Evolutionary conservation across 2,797 vertebrate species (phyloP), one percentile per base, ranked within the genome.

Genomic region (Halcyon badia): DNA sequence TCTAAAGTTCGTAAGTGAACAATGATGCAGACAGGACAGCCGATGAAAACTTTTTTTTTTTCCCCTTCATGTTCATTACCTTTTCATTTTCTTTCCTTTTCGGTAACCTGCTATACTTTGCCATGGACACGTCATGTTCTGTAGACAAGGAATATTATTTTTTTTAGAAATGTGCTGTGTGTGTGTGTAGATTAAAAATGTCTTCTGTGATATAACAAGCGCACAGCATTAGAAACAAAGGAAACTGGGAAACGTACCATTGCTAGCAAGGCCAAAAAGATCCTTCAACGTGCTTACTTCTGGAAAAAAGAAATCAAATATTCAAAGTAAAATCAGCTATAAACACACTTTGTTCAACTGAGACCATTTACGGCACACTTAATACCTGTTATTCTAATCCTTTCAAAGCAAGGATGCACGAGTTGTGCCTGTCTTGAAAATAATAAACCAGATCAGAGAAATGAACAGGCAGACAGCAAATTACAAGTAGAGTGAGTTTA

Each of bases 211-310:
- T 19, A 48, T 8, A 88, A 82, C 22, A 94, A 56, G 65, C 10
- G 44, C n/a, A 73, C 9, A 41, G 13, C 31, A 87, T 75, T 19
- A 83, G 78, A 93, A 85, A 87, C 21, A 78, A 87, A 12, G 3
- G 60, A 57, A 90, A 62, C 17, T 64, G 37, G 33, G 54, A 57
- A 60, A 97, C 99, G 71, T 98, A 99, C 99, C 99, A 46, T 99
- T 99, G 89, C 98, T 99, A 96, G 99, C 99, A 28, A 99, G 99
- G 94, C 98, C 98, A 72, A 99, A 99, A 90, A 99, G 99, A 98
- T 99, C 99, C 98, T 99, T 99, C 94, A 99, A 89, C 1, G 99
- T 99, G 98, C 99, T 99, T 81, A 99, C 99, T 98, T 99, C 99
- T 99, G 98, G 69, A 98, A 98, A 96, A 97, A 57, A 97, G 95